Evolutionary conservation across 2,888 invertebrate species (phyloP).

Genomic region (Drosophila niveifrons): DNA sequence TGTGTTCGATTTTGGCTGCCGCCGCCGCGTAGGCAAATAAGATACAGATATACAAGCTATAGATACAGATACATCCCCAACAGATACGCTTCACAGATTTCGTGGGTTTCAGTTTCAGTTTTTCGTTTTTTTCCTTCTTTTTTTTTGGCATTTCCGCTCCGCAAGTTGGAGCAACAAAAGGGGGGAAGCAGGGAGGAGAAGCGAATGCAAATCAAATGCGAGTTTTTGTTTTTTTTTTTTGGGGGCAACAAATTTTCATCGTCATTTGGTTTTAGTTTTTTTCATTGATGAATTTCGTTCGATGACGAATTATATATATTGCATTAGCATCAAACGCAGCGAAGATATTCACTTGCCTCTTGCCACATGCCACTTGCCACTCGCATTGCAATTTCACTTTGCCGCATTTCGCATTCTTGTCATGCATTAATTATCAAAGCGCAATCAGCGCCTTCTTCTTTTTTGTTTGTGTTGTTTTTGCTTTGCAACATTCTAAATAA

Average conservation of each 20-base stretch:
- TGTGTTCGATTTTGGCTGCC: slow-evolving; percentile 35
- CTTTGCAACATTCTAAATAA: too few relatives aligned
- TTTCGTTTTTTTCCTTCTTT: slow-evolving; percentile 12
- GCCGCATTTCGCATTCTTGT: slow-evolving; percentile 70
- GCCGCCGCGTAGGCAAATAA: slow-evolving; percentile 70
- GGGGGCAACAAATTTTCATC: not conserved
- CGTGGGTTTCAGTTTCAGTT: slow-evolving; percentile 50
- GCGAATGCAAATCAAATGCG: slow-evolving; percentile 47
- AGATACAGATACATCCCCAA: slow-evolving; percentile 27
- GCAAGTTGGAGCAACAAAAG: slow-evolving; percentile 13
- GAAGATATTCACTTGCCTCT: too few relatives aligned
- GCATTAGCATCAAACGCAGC: too few relatives aligned
- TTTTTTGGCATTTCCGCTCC: slow-evolving; percentile 64
- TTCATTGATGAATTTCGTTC: too few relatives aligned
- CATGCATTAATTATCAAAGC: slow-evolving; percentile 81
- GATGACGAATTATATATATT: too few relatives aligned
- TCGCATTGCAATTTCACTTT: slow-evolving; percentile 18
- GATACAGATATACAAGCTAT: slow-evolving; percentile 52
- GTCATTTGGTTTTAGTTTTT: not conserved
- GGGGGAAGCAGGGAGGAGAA: not conserved
- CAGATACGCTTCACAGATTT: slow-evolving; percentile 67
- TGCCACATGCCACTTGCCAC: too few relatives aligned
- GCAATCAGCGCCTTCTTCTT: slow-evolving; percentile 58
- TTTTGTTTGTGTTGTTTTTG: slow-evolving; percentile 3
- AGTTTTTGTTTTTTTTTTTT: too few relatives aligned